Base-by-base conservation (phyloP, 2,888 invertebrate genomes). In the Didymodactylos carnosus region DNA sequence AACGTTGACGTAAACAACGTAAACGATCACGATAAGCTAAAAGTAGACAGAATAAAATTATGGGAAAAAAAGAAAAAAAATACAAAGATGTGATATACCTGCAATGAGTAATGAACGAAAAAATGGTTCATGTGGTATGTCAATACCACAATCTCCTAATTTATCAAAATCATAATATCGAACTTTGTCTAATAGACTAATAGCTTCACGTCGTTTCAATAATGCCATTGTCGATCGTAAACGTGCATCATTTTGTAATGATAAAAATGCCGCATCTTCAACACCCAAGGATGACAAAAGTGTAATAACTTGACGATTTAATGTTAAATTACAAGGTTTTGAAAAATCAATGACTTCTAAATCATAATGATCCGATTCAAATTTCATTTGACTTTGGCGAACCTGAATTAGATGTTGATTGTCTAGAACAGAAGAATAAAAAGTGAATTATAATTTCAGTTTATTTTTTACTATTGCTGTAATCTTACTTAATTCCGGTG, bases 221-320 rank as follows among this genome's bases (percentile, higher is more conserved):
- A 62, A 62, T 4, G 62, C 62, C 62, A 62, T 62, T 19, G 62
- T 62, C n/a, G 62, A 7, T 10, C 62, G 62, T 35, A 62, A 35
- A 35, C 62, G 62, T 35, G 62, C 35, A 35, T 62, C 62, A 35
- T 62, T 62, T 62, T 62, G 62, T 35, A 62, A n/a, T n/a, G 29
- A 35, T 35, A 62, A 62, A 62, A 62, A 62, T 5, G 62, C 62
- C 19, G n/a, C n/a, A 62, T 62, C 62, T 62, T 62, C 35, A n/a
- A 62, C 35, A 35, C 62, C 62, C 19, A 62, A 35, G 2, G 62
- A 62, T 62, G 62, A 62, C 29, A 82, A 72, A 69, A 82, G 78
- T 69, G 79, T 79, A 71, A 82, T 80, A 53, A 81, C 78, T 39
- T 81, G 82, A 23, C 80, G 78, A 76, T 82, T 82, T 40, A 82